Conservation (phyloP, 2,797 vertebrate species). For the Lepilemur ruficaudatus region DNA sequence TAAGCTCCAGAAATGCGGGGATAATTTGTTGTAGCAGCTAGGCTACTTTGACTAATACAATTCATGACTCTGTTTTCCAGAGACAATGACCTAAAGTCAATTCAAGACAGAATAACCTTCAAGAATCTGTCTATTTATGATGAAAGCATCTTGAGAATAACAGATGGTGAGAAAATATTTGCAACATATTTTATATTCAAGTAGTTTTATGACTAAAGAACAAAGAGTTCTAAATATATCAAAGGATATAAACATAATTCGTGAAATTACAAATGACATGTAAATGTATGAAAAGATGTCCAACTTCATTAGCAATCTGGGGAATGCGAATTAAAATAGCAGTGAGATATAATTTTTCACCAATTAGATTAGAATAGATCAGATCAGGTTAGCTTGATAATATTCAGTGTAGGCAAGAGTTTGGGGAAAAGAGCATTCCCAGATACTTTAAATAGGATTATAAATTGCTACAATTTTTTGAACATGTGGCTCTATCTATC, state of each 20-base stretch:
- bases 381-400: slow-evolving; percentile 1
- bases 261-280: slow-evolving; percentile 27
- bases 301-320: slow-evolving; percentile 20
- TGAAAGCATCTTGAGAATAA: slow-evolving; percentile 39
- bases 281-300: slow-evolving; percentile 6
- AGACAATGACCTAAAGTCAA: background rate
- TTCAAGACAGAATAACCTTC: background rate
- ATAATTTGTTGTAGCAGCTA: background rate
- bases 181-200: slow-evolving; percentile 44
- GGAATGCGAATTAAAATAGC: slow-evolving; percentile 45
- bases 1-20: background rate
- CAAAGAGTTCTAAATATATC: slow-evolving; percentile 30
- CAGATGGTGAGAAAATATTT: slow-evolving; percentile 56
- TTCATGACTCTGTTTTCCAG: background rate
- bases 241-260: slow-evolving; percentile 25
- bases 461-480: slow-evolving; percentile 15
- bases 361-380: slow-evolving; percentile 16
- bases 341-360: slow-evolving; percentile 43
- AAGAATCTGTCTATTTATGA: slow-evolving; percentile 5
- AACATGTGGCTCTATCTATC: slow-evolving; percentile 26
- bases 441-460: background rate
- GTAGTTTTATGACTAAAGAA: background rate
- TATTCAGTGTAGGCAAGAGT: background rate
- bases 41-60: background rate
- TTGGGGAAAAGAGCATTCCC: background rate